Percentiles rank a stretch among this genome's conserved stretches.
Evolutionary conservation across 2,888 invertebrate genomes (phyloP).

Genomic region (Eupithecia tripunctaria): DNA sequence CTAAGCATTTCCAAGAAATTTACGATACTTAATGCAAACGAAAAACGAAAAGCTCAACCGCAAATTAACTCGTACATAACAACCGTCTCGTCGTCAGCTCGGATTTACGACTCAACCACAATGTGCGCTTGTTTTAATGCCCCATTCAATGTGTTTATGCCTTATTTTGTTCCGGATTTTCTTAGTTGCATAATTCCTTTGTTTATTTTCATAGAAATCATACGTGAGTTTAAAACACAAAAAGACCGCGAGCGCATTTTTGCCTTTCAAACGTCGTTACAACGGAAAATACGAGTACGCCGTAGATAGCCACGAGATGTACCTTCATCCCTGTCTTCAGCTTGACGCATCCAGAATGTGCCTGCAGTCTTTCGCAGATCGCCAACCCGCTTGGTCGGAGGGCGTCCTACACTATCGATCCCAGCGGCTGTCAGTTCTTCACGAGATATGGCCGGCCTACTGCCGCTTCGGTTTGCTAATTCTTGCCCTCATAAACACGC

Average conservation of each 20-base stretch:
- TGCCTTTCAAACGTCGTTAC: background rate
- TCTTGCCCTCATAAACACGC: background rate
- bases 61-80: conserved; percentile 34
- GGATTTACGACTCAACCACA: conserved; percentile 35
- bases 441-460: no score
- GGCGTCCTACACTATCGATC: no score
- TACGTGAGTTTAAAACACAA: background rate
- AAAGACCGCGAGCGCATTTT: background rate
- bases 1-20: background rate
- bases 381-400: no score
- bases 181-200: conserved; percentile 34
- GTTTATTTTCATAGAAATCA: conserved; percentile 24
- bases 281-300: background rate
- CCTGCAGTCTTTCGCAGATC: no score
- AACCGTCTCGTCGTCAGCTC: conserved; percentile 9
- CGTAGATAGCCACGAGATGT: background rate
- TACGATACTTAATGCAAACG: background rate
- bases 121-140: conserved; percentile 32
- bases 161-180: conserved; percentile 37
- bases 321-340: no score
- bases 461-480: no score
- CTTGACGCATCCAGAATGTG: no score
- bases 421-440: no score
- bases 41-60: conserved; percentile 10
- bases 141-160: conserved; percentile 34